phyloP scores from a whole-genome alignment of 2,113 vertebrate genomes.

The Gobio gobio region DNA sequence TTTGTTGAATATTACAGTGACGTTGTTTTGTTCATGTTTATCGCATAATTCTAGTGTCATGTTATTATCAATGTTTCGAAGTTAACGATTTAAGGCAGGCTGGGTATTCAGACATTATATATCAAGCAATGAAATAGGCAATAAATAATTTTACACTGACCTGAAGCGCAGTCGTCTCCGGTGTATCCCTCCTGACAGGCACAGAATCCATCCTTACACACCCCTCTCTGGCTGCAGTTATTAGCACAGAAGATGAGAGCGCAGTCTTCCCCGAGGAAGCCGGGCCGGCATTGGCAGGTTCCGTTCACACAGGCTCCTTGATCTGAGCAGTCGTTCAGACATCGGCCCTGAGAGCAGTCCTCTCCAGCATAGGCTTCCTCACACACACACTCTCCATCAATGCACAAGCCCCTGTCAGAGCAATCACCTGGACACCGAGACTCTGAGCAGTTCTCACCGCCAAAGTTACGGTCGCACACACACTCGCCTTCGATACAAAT shows the following conservation, averaged over 20 bases:
- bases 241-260: constrained; percentile 82
- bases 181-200: constrained; percentile 87
- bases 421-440: constrained; percentile 87
- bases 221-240: constrained; percentile 88
- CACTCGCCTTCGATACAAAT: constrained; percentile 93
- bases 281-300: constrained; percentile 87
- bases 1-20: too few species aligned
- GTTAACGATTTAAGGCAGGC: too few species aligned
- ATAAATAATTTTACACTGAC: constrained; percentile 68
- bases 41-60: too few species aligned
- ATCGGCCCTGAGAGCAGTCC: constrained; percentile 87
- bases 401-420: constrained; percentile 87
- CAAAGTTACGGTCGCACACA: constrained; percentile 89
- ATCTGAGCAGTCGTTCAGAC: constrained; percentile 90
- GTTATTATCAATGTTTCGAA: too few species aligned
- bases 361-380: constrained; percentile 89
- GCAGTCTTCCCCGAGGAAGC: constrained; percentile 89
- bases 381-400: constrained; percentile 92
- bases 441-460: constrained; percentile 91
- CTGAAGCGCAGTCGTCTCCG: constrained; percentile 92
- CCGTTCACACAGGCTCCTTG: constrained; percentile 88
- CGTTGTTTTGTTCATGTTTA: too few species aligned
- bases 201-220: constrained; percentile 89
- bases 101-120: too few species aligned
- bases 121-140: too few species aligned